Base-by-base conservation (phyloP, 2,113 vertebrate species). In the Cyrtonyx montezumae region DNA sequence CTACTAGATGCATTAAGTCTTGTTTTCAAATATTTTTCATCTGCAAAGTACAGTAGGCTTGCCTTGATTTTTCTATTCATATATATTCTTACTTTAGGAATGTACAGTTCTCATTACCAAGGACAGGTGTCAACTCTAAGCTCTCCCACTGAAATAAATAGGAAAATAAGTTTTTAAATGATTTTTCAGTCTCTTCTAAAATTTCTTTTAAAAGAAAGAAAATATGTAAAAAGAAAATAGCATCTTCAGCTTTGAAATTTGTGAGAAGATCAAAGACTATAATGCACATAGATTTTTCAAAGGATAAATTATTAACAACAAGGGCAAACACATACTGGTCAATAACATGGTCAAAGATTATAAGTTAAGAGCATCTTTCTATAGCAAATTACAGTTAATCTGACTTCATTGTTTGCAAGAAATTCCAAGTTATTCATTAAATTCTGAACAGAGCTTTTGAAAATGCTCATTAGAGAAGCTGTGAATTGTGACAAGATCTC, bases 201-300 rank as follows among this genome's bases (percentile, higher is more conserved):
- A 95, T 91, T 90, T 94, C n/a, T 53, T 84, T 92, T 3, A 95
- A 85, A 94, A 86, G 36, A 81, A 88, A 56, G 30, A 53, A 63
- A 67, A 87, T 55, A 75, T 28, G 67, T 37, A 58, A 82, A 81
- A 87, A 82, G 88, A 87, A 97, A 97, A 96, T 76, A 84, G 91
- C 87, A 96, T 70, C 68, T 94, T 93, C 65, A 81, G 80, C 96
- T 97, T 96, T 97, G 97, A 97, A 98, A 98, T 97, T 97, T 96
- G 95, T 88, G 94, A 94, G 71, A 95, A 98, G 95, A 98, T 98
- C 98, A 98, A 98, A 98, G 97, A 87, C 94, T 93, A 94, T 96
- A 98, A 97, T 97, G 97, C 97, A 97, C 96, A 98, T 96, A 96
- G 98, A 98, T 98, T 98, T 97, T 97, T 97, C 94, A 92, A 97